Percentiles rank a stretch among this genome's conserved stretches.
These are phyloP conservation scores for Eulemur macaco DNA, from an alignment of 2,113 vertebrate genomes.

Conservation along the genomic window DNA sequence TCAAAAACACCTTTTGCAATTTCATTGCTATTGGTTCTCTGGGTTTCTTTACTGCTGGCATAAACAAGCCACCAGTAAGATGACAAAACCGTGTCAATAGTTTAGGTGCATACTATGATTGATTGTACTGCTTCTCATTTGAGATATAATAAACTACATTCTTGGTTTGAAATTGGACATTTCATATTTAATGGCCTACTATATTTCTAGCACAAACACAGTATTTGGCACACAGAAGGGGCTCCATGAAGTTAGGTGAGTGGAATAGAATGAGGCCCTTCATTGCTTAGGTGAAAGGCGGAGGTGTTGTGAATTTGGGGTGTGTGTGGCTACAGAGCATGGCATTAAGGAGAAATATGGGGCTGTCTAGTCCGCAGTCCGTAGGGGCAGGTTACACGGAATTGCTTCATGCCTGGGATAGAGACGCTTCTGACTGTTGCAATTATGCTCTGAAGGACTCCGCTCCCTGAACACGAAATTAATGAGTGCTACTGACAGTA, in stretches of 20 bases:
- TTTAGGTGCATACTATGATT: too few species aligned
- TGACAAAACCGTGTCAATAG: too few species aligned
- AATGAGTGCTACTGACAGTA: conserved; percentile 42
- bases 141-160: too few species aligned
- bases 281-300: neutral
- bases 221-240: neutral
- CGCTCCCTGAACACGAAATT: neutral
- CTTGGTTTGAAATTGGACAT: too few species aligned
- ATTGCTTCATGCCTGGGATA: neutral
- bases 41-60: too few species aligned
- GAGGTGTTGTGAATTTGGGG: neutral
- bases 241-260: neutral
- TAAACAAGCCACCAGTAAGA: too few species aligned
- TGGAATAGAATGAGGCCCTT: neutral
- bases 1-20: too few species aligned
- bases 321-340: neutral
- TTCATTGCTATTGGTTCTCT: too few species aligned
- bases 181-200: too few species aligned
- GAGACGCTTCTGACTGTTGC: neutral
- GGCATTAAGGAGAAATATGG: neutral
- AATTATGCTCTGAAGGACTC: neutral
- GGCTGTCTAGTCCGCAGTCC: rapidly evolving
- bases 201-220: neutral
- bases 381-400: neutral
- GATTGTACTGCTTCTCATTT: too few species aligned